phyloP scores from a whole-genome alignment of 1,140 invertebrate genomes.

The Aleiodes sp. region DNA sequence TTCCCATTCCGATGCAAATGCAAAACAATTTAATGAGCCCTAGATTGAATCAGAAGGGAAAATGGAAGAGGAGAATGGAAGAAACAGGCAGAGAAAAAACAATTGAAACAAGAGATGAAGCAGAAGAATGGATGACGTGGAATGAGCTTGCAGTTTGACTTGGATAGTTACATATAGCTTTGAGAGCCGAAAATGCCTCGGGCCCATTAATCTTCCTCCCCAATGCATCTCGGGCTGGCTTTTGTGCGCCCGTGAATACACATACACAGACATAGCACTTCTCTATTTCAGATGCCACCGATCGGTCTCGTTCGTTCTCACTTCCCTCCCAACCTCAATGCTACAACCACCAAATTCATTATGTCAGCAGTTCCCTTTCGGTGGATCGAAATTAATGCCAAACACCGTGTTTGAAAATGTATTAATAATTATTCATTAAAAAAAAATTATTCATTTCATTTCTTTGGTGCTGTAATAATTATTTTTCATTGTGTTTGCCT shows the following conservation, averaged over 20 bases:
- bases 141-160: slow-evolving; percentile 1
- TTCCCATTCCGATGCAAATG: too few relatives aligned
- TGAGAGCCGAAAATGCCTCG: not conserved
- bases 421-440: too few relatives aligned
- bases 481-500: too few relatives aligned
- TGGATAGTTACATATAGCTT: not conserved
- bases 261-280: too few relatives aligned
- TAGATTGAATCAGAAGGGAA: too few relatives aligned
- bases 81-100: too few relatives aligned
- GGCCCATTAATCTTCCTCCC: slow-evolving; percentile 12
- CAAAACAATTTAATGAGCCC: too few relatives aligned
- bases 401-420: slow-evolving; percentile 3
- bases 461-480: too few relatives aligned
- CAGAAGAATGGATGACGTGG: not conserved
- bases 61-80: too few relatives aligned
- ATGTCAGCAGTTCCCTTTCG: not conserved
- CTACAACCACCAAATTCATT: slow-evolving; percentile 2
- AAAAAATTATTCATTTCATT: too few relatives aligned
- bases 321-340: not conserved
- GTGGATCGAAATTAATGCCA: not conserved
- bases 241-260: not conserved
- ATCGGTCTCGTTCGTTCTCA: not conserved
- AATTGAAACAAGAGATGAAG: too few relatives aligned
- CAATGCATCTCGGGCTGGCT: not conserved
- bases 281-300: not conserved